phyloP scores from a whole-genome alignment of 1,140 invertebrate species.

The Scaptodrosophila lebanonensis region DNA sequence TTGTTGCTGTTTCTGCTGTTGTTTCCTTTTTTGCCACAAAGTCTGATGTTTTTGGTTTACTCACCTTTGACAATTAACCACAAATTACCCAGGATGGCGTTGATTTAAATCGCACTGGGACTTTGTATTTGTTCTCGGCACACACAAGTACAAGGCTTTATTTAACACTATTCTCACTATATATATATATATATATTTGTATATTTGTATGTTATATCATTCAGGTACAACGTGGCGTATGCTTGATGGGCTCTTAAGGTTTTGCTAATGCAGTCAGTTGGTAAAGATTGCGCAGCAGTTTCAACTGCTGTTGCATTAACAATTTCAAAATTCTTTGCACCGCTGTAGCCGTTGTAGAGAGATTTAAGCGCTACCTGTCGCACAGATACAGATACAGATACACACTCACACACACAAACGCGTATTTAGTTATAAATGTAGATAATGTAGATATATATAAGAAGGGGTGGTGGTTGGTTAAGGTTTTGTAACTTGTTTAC shows the following conservation, averaged over 20 bases:
- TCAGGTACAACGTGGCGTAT: constrained; percentile 31
- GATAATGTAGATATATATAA: too few relatives aligned
- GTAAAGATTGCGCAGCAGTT: constrained; percentile 68
- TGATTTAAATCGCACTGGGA: constrained; percentile 29
- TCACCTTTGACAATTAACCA: constrained; percentile 72
- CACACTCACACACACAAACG: too few relatives aligned
- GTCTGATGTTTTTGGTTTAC: too few relatives aligned
- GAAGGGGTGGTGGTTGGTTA: too few relatives aligned
- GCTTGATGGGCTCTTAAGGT: constrained; percentile 35
- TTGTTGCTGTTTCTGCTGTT: background rate
- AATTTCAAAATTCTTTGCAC: constrained; percentile 74
- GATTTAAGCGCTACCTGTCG: constrained; percentile 40
- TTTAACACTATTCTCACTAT: constrained; percentile 1
- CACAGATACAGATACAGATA: too few relatives aligned
- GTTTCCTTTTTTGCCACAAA: background rate
- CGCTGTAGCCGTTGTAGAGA: constrained; percentile 73
- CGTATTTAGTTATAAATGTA: too few relatives aligned
- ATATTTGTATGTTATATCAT: constrained; percentile 9
- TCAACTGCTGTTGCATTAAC: constrained; percentile 76
- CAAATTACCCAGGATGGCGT: constrained; percentile 73
- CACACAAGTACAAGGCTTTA: constrained; percentile 1
- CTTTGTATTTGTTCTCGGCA: constrained; percentile 17
- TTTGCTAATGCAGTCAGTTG: constrained; percentile 57
- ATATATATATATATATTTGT: constrained; percentile 5
- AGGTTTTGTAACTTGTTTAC: too few relatives aligned